A percentile compares a stretch with the other conserved stretches of the same genome.
Evolutionary conservation across 2,113 vertebrate species (phyloP).

Genomic region (Riparia riparia): DNA sequence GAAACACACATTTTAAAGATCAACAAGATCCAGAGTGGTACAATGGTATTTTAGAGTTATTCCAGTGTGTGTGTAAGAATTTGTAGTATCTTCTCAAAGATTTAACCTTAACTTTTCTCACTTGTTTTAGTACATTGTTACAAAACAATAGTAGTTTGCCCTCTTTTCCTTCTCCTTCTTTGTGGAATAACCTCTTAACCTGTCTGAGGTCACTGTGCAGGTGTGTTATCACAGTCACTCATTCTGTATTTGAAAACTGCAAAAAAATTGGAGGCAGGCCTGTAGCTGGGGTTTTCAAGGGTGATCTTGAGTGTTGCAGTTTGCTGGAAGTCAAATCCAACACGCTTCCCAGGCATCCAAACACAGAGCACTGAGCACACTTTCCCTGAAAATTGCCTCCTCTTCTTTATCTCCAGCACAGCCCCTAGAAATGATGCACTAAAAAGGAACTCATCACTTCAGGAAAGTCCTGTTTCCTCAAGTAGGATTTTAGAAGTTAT

Average conservation of each 20-base stretch:
- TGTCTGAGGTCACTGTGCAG: fast-evolving
- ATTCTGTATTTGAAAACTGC: neutral
- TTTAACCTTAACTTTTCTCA: neutral
- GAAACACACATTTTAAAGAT: neutral
- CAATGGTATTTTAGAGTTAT: neutral
- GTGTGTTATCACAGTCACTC: neutral
- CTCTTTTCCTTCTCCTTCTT: neutral
- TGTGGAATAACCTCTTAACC: neutral
- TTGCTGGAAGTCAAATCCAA: neutral
- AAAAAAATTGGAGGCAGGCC: neutral
- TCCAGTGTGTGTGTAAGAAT: neutral
- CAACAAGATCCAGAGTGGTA: neutral
- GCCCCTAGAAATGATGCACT: neutral
- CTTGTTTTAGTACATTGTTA: neutral
- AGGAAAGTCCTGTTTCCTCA: neutral
- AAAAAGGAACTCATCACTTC: neutral
- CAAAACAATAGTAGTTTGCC: neutral
- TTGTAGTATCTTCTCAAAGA: neutral
- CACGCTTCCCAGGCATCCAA: neutral
- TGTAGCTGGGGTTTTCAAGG: neutral
- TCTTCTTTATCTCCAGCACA: neutral
- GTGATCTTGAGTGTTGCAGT: neutral
- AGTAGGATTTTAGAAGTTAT: neutral
- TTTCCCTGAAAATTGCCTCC: neutral
- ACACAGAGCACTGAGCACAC: neutral